Evolutionary conservation across 1,140 invertebrate genomes (phyloP).

Genomic region (Lepidurus apus): DNA sequence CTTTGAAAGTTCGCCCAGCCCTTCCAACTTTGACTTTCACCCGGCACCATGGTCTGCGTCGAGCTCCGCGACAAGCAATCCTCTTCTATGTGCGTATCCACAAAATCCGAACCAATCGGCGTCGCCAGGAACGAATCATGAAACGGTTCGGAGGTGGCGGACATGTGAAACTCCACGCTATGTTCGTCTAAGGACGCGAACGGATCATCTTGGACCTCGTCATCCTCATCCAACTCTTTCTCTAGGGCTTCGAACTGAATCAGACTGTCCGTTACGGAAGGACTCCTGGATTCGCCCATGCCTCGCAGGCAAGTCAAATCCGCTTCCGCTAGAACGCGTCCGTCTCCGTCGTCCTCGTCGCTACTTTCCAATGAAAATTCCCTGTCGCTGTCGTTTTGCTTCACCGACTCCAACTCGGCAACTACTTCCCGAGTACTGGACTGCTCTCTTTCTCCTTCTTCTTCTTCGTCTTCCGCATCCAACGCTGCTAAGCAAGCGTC

Average conservation of each 20-base stretch:
- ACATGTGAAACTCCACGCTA: slow-evolving; percentile 26
- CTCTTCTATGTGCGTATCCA: not conserved
- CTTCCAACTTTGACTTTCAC: not conserved
- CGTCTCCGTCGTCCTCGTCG: not conserved
- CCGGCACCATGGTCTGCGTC: not conserved
- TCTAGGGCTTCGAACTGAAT: slow-evolving; percentile 34
- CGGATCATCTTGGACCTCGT: not conserved
- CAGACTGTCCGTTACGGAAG: slow-evolving; percentile 33
- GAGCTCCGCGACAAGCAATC: not conserved
- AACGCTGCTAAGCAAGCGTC: not conserved
- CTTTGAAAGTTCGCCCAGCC: not conserved
- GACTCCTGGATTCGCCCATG: slow-evolving; percentile 26
- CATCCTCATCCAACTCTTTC: slow-evolving; percentile 22
- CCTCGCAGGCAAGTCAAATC: not conserved
- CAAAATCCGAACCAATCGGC: not conserved
- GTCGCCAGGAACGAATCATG: slow-evolving; percentile 18
- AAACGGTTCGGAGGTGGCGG: slow-evolving; percentile 29
- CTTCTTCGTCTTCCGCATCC: not conserved
- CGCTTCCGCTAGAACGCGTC: slow-evolving; percentile 6
- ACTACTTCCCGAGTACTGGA: not conserved
- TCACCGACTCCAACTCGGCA: not conserved
- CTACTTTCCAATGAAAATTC: not conserved
- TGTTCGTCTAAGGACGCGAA: slow-evolving; percentile 25
- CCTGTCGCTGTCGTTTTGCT: slow-evolving; percentile 4
- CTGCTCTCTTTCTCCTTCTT: not conserved